These are phyloP conservation scores for Nothocercus nigrocapillus DNA, from an alignment of 2,113 vertebrate species.

Conservation along the genomic window DNA sequence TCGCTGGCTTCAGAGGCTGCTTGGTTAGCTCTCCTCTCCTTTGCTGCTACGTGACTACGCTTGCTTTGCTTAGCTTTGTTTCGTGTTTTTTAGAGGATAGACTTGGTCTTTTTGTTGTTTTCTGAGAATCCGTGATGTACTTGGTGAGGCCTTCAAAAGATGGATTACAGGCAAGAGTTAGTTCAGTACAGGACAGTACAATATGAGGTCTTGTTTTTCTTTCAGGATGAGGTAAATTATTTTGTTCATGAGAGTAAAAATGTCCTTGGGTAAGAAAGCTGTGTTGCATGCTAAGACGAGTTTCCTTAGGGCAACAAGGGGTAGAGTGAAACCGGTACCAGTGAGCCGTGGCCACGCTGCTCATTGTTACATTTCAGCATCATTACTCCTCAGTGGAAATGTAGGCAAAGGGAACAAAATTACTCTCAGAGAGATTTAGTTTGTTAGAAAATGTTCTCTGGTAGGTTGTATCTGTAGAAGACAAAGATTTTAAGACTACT, in stretches of 20 bases:
- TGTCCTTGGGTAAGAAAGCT: neutral
- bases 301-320: too few relatives aligned
- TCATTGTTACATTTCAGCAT: neutral
- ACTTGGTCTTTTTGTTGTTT: neutral
- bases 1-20: neutral
- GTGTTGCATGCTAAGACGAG: accelerated
- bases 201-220: neutral
- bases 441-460: neutral
- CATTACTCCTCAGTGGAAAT: neutral
- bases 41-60: accelerated
- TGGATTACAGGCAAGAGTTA: neutral
- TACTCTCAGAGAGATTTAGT: neutral
- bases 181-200: neutral
- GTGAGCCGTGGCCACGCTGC: neutral
- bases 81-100: neutral
- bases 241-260: neutral
- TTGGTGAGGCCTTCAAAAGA: neutral
- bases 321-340: neutral
- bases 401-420: neutral
- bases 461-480: neutral
- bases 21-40: neutral
- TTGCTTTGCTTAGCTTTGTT: neutral
- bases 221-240: neutral
- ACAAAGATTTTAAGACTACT: neutral
- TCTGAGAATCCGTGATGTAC: neutral